phyloP scores from a whole-genome alignment of 2,113 vertebrate species.

The Myanophis thanlyinensis region DNA sequence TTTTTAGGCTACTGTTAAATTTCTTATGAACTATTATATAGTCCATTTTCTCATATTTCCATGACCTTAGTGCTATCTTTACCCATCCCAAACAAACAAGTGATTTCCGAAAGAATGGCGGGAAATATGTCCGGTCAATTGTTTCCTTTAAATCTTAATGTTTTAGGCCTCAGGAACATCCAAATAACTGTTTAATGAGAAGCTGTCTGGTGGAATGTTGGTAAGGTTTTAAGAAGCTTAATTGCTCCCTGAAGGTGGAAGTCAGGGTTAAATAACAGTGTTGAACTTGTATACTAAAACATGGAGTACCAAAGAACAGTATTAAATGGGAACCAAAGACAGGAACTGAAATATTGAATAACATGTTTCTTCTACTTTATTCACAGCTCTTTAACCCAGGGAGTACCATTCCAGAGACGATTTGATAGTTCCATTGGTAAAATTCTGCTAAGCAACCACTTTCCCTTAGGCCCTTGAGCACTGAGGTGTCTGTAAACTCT shows the following conservation, averaged over 20 bases:
- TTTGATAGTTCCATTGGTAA: background rate
- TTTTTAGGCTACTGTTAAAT: conserved; percentile 19
- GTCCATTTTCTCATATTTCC: conserved; percentile 48
- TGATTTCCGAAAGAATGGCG: conserved; percentile 51
- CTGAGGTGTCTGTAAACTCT: background rate
- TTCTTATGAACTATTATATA: conserved; percentile 40
- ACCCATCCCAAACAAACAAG: conserved; percentile 52
- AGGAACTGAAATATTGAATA: background rate
- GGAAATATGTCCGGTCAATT: conserved; percentile 34
- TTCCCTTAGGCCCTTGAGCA: background rate
- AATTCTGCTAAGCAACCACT: background rate
- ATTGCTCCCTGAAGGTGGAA: conserved; percentile 59
- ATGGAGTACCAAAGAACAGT: conserved; percentile 36
- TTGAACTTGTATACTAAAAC: conserved; percentile 39
- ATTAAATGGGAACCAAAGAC: conserved; percentile 28
- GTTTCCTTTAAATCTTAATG: conserved; percentile 59
- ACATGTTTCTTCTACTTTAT: background rate
- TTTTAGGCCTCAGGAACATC: conserved; percentile 59
- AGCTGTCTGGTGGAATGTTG: conserved; percentile 51
- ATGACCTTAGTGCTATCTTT: conserved; percentile 47
- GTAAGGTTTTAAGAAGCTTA: conserved; percentile 61
- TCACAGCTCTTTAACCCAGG: background rate
- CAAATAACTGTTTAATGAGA: conserved; percentile 63
- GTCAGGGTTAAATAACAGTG: conserved; percentile 52
- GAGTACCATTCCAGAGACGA: background rate